These are phyloP conservation scores for Acronicta leporina DNA, from an alignment of 2,888 invertebrate genomes.

Conservation along the genomic window DNA sequence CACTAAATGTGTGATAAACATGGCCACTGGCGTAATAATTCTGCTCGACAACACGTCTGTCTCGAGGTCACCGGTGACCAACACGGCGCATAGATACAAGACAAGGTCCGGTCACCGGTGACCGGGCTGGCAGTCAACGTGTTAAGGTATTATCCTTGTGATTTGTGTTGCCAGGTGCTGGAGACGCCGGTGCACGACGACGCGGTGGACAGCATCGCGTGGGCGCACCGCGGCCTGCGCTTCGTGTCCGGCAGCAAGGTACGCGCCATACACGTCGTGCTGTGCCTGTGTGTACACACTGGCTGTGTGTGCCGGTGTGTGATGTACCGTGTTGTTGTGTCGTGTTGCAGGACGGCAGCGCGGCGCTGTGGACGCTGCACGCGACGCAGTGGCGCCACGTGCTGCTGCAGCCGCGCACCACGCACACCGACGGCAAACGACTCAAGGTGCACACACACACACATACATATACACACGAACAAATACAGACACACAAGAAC, in stretches of 20 bases:
- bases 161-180: slow-evolving; percentile 74
- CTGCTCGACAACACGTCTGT: no score
- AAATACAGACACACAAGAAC: no score
- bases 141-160: no score
- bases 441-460: slow-evolving; percentile 64
- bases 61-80: no score
- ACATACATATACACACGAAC: no score
- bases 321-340: neutral
- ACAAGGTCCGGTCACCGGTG: no score
- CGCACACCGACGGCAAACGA: slow-evolving; percentile 62
- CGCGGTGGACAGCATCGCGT: slow-evolving; percentile 98
- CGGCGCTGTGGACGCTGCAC: slow-evolving; percentile 97
- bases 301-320: no score
- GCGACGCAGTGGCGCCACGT: slow-evolving; percentile 96
- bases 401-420: slow-evolving; percentile 87
- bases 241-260: slow-evolving; percentile 97
- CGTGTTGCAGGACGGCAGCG: slow-evolving; percentile 93
- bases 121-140: no score
- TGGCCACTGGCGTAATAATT: no score
- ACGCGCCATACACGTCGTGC: neutral
- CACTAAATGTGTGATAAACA: no score
- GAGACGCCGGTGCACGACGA: slow-evolving; percentile 96
- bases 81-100: no score
- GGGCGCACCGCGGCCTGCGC: slow-evolving; percentile 95
- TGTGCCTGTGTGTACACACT: no score